These are phyloP conservation scores for Chymomyza amoena DNA, from an alignment of 2,888 invertebrate genomes.

Conservation along the genomic window DNA sequence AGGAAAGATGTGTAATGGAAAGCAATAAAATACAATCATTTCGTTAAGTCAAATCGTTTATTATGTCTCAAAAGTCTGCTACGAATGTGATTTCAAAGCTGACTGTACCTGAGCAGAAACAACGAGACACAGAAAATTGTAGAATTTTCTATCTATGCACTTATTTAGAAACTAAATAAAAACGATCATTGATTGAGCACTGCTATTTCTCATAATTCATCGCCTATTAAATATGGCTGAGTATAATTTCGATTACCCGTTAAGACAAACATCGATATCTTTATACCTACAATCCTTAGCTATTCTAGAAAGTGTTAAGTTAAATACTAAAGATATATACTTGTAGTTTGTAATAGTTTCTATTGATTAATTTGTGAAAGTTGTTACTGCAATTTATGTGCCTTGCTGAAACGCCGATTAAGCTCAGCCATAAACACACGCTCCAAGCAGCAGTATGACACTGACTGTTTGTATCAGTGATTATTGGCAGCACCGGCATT, in stretches of 20 bases:
- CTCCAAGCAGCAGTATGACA: slow-evolving; percentile 46
- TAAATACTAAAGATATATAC: background rate
- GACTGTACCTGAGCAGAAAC: no score
- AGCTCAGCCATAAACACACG: background rate
- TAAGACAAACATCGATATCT: background rate
- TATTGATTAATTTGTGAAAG: background rate
- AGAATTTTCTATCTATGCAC: no score
- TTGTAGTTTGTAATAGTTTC: background rate
- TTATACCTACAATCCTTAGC: background rate
- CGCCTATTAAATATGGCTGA: background rate
- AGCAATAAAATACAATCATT: no score
- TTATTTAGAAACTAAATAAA: no score
- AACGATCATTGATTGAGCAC: no score
- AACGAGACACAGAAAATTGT: no score
- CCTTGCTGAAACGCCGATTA: background rate
- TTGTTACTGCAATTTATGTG: background rate
- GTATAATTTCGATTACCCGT: background rate
- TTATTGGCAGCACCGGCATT: slow-evolving; percentile 62
- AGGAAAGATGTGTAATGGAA: no score
- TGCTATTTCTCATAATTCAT: no score
- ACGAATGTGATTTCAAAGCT: no score
- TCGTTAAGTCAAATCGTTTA: no score
- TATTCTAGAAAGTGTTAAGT: background rate
- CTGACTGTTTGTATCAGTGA: slow-evolving; percentile 69
- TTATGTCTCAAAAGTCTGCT: no score